Base-by-base conservation (phyloP, 2,113 vertebrate genomes). In the Antigone vipio region DNA sequence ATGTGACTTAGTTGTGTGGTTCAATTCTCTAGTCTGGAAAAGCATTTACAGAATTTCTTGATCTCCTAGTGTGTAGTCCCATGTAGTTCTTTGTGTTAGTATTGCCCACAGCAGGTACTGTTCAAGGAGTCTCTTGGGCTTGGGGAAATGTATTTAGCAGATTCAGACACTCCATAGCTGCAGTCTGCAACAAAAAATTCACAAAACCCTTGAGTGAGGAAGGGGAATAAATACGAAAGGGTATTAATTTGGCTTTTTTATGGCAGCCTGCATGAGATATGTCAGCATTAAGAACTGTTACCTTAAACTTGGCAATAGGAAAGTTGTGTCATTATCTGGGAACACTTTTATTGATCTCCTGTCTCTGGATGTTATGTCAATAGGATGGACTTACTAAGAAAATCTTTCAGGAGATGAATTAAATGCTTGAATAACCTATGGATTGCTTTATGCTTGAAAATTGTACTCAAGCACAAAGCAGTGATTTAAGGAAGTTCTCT, bases 31-130 rank as follows among this genome's bases (percentile, higher is more conserved):
- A 47, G 85, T 95, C 96, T 97, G 96, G 96, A 96, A 97, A 97
- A 97, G 91, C 80, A 94, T 96, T 97, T 96, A 92, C 63, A 88
- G 79, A 91, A 78, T 96, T 86, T 93, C 94, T 97, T 94, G 52
- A 87, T 92, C 69, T 95, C 89, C 80, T 79, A 29, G 73, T 34
- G 49, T 78, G 18, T 74, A 89, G 92, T 87, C 68, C 72, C 47
- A 34, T 75, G 88, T 68, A 89, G 52, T 82, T 91, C 77, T 96
- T 94, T 94, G 80, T 92, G 49, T 89, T 93, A 91, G 91, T 47
- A 21, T 92, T 97, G 91, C 95, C 91, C 73, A 69, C 84, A 92
- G 89, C 97, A 96, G 94, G 94, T 93, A 95, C 92, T 78, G 53
- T 82, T 97, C 69, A 82, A 89, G 83, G 63, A 89, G 89, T 87